Evolutionary conservation across 2,113 vertebrate species (phyloP).

Genomic region (Amblyornis subalaris): DNA sequence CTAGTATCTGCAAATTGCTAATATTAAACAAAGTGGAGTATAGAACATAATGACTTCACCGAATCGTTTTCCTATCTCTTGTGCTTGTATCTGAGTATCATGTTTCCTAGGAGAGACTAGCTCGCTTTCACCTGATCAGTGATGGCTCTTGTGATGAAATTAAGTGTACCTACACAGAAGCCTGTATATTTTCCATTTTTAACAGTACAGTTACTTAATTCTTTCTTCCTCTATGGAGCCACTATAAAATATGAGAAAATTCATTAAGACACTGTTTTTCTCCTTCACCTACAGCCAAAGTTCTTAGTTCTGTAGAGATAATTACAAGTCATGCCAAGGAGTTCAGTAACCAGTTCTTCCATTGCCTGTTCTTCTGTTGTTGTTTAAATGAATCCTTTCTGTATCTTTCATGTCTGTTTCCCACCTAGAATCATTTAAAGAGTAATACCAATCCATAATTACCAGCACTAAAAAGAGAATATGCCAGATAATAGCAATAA

Average conservation of each 20-base stretch:
- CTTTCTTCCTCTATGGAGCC: neutral
- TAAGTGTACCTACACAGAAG: neutral
- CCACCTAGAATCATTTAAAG: neutral
- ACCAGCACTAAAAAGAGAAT: neutral
- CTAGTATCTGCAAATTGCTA: slow-evolving; percentile 1
- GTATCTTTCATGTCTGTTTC: neutral
- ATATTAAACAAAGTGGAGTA: neutral
- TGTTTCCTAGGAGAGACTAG: neutral
- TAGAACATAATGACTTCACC: neutral
- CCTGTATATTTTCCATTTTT: neutral
- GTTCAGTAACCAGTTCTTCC: neutral
- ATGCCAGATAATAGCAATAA: neutral
- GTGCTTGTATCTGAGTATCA: neutral
- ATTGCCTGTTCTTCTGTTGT: neutral
- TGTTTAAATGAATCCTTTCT: neutral
- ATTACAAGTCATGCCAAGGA: neutral
- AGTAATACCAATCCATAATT: neutral
- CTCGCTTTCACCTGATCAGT: neutral
- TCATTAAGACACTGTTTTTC: neutral
- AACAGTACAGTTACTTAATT: neutral
- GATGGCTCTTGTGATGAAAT: neutral
- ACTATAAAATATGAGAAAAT: neutral
- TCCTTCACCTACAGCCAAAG: neutral
- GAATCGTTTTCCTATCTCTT: neutral
- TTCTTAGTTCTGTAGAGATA: neutral